Percentiles rank a stretch among this genome's conserved stretches.
These are phyloP conservation scores for Chrysopilus asiliformis DNA, from an alignment of 2,888 invertebrate species.

Conservation along the genomic window DNA sequence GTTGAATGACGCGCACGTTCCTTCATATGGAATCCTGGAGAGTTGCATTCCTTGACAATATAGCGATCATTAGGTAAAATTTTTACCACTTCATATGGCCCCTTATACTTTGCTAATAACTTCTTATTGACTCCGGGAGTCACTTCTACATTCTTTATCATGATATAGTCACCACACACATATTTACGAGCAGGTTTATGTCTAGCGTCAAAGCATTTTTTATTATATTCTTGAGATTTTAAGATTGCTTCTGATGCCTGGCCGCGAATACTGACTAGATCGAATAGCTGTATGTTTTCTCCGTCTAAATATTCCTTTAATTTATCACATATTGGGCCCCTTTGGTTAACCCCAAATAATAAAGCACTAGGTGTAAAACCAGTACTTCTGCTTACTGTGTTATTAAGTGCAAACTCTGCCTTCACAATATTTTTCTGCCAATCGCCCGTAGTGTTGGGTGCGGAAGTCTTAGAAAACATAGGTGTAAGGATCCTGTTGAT, in stretches of 20 bases:
- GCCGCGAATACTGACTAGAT: no score
- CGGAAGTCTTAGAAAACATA: slow-evolving; percentile 8
- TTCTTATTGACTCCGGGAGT: slow-evolving; percentile 16
- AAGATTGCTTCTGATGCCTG: no score
- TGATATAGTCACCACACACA: slow-evolving; percentile 15
- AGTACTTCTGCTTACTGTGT: slow-evolving; percentile 19
- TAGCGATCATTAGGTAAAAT: no score
- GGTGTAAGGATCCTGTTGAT: slow-evolving; percentile 4
- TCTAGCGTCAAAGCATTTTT: neutral
- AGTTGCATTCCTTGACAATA: slow-evolving; percentile 16
- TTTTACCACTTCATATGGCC: slow-evolving; percentile 18
- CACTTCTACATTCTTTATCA: slow-evolving; percentile 17
- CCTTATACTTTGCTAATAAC: slow-evolving; percentile 17
- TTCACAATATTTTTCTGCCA: slow-evolving; percentile 12
- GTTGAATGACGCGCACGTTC: neutral
- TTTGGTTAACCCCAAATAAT: slow-evolving; percentile 20
- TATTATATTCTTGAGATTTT: neutral
- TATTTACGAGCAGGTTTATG: slow-evolving; percentile 2
- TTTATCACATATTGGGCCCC: slow-evolving; percentile 15
- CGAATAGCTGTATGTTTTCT: no score
- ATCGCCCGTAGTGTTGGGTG: slow-evolving; percentile 1
- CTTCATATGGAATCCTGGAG: slow-evolving; percentile 13
- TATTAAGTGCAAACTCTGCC: slow-evolving; percentile 19
- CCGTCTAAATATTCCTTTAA: no score
- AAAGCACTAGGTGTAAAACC: slow-evolving; percentile 19